These are phyloP conservation scores for Miopithecus talapoin DNA, from an alignment of 2,797 vertebrate species.

Conservation along the genomic window DNA sequence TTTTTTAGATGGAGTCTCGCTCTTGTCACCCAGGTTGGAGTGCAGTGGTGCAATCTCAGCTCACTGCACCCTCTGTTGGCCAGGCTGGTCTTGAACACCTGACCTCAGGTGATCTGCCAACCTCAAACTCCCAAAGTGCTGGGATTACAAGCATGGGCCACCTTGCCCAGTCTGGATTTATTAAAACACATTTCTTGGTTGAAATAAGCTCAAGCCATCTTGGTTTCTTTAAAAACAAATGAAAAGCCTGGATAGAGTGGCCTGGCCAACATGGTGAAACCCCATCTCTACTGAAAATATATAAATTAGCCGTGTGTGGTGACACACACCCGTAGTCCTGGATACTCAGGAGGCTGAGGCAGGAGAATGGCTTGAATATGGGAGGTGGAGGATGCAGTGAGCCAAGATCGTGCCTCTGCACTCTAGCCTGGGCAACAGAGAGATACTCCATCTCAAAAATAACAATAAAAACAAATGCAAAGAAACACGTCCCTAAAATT, in stretches of 20 bases:
- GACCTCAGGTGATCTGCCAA: not conserved
- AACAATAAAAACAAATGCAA: not conserved
- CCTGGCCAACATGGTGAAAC: not conserved
- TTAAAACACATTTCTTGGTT: not conserved
- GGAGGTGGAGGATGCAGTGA: not conserved
- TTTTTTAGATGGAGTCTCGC: no score
- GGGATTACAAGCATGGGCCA: not conserved
- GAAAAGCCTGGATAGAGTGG: not conserved
- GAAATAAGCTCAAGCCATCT: not conserved
- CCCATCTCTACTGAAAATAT: not conserved
- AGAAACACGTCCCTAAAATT: not conserved
- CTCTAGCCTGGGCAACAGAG: not conserved
- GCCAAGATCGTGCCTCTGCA: not conserved
- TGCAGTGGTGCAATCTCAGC: no score
- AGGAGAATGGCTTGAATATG: not conserved
- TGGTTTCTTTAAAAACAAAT: slow-evolving; percentile 20
- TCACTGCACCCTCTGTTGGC: not conserved
- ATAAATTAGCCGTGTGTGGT: not conserved
- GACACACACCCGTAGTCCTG: not conserved
- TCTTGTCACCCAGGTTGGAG: no score
- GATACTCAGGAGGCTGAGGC: not conserved
- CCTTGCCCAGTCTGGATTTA: not conserved
- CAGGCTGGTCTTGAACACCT: not conserved
- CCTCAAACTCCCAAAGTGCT: not conserved
- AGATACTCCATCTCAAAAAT: not conserved